A percentile compares a stretch with the other conserved stretches of the same genome.
Evolutionary conservation across 1,140 invertebrate genomes (phyloP).

Genomic region (Tribolium madens): DNA sequence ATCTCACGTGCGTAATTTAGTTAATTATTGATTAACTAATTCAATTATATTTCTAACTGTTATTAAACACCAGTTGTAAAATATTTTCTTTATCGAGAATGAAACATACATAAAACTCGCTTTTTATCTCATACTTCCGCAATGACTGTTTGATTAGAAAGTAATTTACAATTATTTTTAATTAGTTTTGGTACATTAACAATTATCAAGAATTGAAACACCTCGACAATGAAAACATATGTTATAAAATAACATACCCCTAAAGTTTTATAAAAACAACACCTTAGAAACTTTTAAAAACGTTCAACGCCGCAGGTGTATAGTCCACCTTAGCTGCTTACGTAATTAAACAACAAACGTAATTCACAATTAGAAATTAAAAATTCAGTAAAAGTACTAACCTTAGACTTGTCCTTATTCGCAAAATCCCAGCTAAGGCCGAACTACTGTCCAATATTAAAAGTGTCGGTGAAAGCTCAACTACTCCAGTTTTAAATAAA

Average conservation of each 20-base stretch:
- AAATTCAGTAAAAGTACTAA: constrained; percentile 4
- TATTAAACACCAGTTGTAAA: neutral
- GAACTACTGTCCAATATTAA: neutral
- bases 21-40: too few relatives aligned
- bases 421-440: neutral
- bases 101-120: neutral
- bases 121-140: neutral
- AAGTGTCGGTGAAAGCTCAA: neutral
- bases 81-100: neutral
- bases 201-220: too few relatives aligned
- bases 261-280: too few relatives aligned
- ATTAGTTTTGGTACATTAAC: neutral
- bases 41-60: too few relatives aligned
- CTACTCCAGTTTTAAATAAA: neutral
- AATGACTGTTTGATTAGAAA: neutral
- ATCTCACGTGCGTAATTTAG: too few relatives aligned
- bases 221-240: too few relatives aligned
- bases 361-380: neutral
- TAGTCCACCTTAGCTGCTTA: neutral
- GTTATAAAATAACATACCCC: too few relatives aligned
- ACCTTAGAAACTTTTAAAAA: neutral
- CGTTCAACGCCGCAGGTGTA: neutral
- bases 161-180: neutral
- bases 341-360: neutral
- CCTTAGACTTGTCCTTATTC: constrained; percentile 16